Percentiles rank a stretch among this genome's conserved stretches.
Evolutionary conservation across 2,888 invertebrate genomes (phyloP).

Genomic region (Drosophila mettleri): DNA sequence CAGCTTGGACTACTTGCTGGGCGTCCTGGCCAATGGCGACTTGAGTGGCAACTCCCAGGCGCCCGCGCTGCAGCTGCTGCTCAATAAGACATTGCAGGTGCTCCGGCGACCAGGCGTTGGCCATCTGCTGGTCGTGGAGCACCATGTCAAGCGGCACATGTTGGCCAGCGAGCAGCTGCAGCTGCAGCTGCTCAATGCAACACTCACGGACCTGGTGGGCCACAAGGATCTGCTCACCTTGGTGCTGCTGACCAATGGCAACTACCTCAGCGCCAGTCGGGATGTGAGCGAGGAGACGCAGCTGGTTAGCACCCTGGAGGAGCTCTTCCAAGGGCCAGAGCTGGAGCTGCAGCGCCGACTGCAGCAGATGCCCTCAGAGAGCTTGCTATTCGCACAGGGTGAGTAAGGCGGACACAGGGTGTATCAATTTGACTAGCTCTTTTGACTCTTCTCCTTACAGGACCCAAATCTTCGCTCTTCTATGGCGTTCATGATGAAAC

Average conservation of each 20-base stretch:
- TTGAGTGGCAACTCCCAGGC: conserved; percentile 87
- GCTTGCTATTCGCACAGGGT: conserved; percentile 68
- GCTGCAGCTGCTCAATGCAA: conserved; percentile 90
- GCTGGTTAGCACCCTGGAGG: conserved; percentile 18
- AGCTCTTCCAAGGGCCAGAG: conserved; percentile 23
- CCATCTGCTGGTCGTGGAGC: conserved; percentile 92
- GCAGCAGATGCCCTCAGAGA: conserved; percentile 57
- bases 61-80: conserved; percentile 92
- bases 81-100: conserved; percentile 89
- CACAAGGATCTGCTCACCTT: conserved; percentile 52
- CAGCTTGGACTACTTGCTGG: conserved; percentile 90
- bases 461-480: conserved; percentile 94
- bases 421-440: not conserved
- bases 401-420: conserved; percentile 11
- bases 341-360: conserved; percentile 33
- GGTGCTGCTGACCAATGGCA: conserved; percentile 57
- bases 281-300: conserved; percentile 60
- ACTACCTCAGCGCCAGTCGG: conserved; percentile 42
- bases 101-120: conserved; percentile 88
- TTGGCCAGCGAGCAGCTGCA: conserved; percentile 89
- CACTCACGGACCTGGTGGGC: conserved; percentile 85
- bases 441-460: conserved; percentile 86
- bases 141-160: conserved; percentile 90
- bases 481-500: conserved; percentile 95
- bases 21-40: conserved; percentile 92